Evolutionary conservation across 2,888 invertebrate genomes (phyloP).

Genomic region (Chloroclystis v-ata): DNA sequence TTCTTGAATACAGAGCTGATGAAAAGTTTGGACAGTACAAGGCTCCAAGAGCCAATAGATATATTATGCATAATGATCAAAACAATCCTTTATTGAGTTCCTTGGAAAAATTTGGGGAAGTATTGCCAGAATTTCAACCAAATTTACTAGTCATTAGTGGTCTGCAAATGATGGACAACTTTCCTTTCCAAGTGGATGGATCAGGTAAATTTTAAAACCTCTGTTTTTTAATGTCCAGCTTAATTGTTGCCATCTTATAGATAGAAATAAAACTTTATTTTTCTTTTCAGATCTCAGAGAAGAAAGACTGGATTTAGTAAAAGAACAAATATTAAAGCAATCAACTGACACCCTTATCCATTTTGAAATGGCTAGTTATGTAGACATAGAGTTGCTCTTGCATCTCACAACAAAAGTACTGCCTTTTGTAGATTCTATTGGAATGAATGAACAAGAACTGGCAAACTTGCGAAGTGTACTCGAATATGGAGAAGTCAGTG

Average conservation of each 20-base stretch:
- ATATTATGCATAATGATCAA: conserved; percentile 89
- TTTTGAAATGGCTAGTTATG: conserved; percentile 93
- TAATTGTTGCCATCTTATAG: background rate
- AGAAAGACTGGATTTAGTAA: conserved; percentile 80
- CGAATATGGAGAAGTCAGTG: conserved; percentile 82
- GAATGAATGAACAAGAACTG: conserved; percentile 93
- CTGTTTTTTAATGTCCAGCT: background rate
- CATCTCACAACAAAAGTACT: conserved; percentile 82
- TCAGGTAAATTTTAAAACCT: conserved; percentile 40
- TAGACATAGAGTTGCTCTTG: conserved; percentile 82
- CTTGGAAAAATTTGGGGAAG: conserved; percentile 82
- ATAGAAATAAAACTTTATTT: background rate
- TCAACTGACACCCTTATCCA: conserved; percentile 81
- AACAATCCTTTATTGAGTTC: conserved; percentile 87
- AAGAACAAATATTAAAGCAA: conserved; percentile 81
- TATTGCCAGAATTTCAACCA: conserved; percentile 80
- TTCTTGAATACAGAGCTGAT: conserved; percentile 87
- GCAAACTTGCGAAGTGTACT: conserved; percentile 85
- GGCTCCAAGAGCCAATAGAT: conserved; percentile 89
- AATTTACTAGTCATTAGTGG: conserved; percentile 88
- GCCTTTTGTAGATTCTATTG: conserved; percentile 87
- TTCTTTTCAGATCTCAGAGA: conserved; percentile 79
- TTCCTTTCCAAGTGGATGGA: conserved; percentile 79
- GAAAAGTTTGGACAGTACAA: conserved; percentile 85
- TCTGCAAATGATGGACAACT: conserved; percentile 93